Evolutionary conservation across 2,888 invertebrate genomes (phyloP).

Genomic region (Ptychoptera contaminata): DNA sequence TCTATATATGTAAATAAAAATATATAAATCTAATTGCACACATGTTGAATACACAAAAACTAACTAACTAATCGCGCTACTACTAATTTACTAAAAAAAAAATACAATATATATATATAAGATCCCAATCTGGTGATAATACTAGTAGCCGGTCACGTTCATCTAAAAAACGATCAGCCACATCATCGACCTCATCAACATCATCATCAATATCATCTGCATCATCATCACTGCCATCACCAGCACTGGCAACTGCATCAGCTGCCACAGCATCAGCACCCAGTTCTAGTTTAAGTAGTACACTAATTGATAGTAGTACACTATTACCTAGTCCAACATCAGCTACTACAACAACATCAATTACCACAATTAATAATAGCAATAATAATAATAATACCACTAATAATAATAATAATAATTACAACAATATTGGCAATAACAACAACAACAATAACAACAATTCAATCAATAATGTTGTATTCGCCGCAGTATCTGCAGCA

Average conservation of each 20-base stretch:
- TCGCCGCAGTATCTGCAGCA: conserved; percentile 8
- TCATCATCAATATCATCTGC: conserved; percentile 12
- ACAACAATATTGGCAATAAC: conserved; percentile 6
- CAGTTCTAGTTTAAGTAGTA: no score
- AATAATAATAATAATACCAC: conserved; percentile 10
- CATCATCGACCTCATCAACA: conserved; percentile 14
- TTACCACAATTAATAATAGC: conserved; percentile 9
- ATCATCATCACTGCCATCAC: conserved; percentile 13
- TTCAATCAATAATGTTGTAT: conserved; percentile 6
- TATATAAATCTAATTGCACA: no score
- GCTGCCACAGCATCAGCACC: background rate
- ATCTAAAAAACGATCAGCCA: conserved; percentile 10
- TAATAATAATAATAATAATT: conserved; percentile 2
- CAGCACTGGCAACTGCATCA: conserved; percentile 5
- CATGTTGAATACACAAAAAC: no score
- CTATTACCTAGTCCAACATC: conserved; percentile 16
- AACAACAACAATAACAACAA: conserved; percentile 10
- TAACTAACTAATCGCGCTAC: no score
- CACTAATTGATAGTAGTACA: conserved; percentile 6
- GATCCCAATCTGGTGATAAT: conserved; percentile 17
- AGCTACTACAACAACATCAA: conserved; percentile 24
- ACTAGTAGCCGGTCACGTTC: conserved; percentile 20
- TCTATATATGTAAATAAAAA: no score
- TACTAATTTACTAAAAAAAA: no score
- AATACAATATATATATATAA: conserved; percentile 5